Percentiles rank a stretch among this genome's conserved stretches.
These are phyloP conservation scores for Sclerodermus sp. DNA, from an alignment of 2,888 invertebrate species.

Conservation along the genomic window DNA sequence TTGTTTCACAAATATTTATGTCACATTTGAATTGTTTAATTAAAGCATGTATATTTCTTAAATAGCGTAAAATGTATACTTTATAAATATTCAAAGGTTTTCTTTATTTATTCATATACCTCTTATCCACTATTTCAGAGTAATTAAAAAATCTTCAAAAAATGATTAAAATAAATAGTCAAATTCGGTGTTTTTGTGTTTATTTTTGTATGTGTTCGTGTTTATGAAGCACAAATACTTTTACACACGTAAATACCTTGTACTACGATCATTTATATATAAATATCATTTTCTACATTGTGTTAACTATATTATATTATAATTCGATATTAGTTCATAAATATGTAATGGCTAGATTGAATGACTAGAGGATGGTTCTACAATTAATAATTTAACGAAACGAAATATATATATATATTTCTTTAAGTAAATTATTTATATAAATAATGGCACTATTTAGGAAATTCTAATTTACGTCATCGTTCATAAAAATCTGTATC, in stretches of 20 bases:
- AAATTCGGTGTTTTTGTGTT: constrained; percentile 6
- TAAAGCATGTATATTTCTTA: constrained; percentile 10
- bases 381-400: constrained; percentile 5
- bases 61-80: constrained; percentile 17
- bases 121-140: too few species aligned
- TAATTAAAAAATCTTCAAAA: too few species aligned
- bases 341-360: constrained; percentile 33
- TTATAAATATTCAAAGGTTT: constrained; percentile 9
- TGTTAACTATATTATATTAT: constrained; percentile 28
- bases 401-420: constrained; percentile 1
- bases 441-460: neutral
- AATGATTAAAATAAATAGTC: neutral
- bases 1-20: too few species aligned
- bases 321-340: constrained; percentile 22
- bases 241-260: constrained; percentile 17
- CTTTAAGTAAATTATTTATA: neutral
- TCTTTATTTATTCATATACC: neutral
- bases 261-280: constrained; percentile 24
- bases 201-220: constrained; percentile 11
- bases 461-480: too few species aligned
- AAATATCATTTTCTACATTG: constrained; percentile 25
- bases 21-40: constrained; percentile 17
- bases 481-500: too few species aligned
- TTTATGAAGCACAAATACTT: constrained; percentile 10
- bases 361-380: constrained; percentile 35